Base-by-base conservation (phyloP, 1,140 invertebrate species). In the Thalassaphorura encarpata region DNA sequence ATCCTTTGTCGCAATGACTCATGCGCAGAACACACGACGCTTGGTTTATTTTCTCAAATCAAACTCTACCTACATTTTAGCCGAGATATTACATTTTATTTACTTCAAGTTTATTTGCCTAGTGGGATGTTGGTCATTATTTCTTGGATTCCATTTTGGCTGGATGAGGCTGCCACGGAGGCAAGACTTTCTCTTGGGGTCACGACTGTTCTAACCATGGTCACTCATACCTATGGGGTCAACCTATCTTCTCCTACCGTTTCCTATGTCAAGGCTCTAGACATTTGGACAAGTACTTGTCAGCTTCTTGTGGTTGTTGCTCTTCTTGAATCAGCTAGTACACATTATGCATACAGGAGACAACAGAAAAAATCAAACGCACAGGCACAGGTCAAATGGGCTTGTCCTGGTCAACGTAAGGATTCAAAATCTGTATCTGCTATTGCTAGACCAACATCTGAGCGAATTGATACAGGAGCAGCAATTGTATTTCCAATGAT, bases 11-110 rank as follows among this genome's bases (percentile, higher is more conserved):
- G n/a, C n/a, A n/a, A n/a, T n/a, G n/a, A 90, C 70, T 90, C 91
- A 69, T 96, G 92, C 71, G 91, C 92, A 74, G 92, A 88, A 73
- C 90, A 89, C 74, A 96, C 92, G 46, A 18, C 68, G 77, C 46
- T 28, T 6, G 53, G 53, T 21, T n/a, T 8, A 3, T 78, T 78
- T 66, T 74, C 72, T 43, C 79, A 77, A 58, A 59, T 79, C 24
- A 66, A 69, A 52, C 74, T 76, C 27, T 69, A 73, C 29, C 64
- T 78, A 2, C 60, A 67, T 16, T 73, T 78, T 64, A 73, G 75
- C 57, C 66, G 76, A 27, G 73, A 78, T 53, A 76, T 78, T 67
- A 72, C 69, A 56, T 79, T 78, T 67, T 78, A 79, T 62, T 64
- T 78, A 29, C 69, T 77, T 28, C 75, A 77, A 62, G 70, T 78